A percentile compares a stretch with the other conserved stretches of the same genome.
Evolutionary conservation across 2,113 vertebrate species (phyloP).

Genomic region (Dissostichus mawsoni): DNA sequence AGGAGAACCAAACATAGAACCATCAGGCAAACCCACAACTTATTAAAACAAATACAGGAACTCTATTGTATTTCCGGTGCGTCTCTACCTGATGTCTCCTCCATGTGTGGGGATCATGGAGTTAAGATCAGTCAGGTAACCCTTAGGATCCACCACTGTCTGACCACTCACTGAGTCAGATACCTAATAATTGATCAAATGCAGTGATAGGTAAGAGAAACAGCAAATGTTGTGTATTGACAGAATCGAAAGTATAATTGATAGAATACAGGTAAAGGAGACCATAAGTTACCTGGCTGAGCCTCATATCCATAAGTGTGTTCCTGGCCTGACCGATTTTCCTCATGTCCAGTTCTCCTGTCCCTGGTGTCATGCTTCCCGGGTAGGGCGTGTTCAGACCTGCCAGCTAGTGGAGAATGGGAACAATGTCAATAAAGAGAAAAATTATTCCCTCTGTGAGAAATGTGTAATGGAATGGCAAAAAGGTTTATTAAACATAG

Average conservation of each 20-base stretch:
- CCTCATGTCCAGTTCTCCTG: conserved; percentile 98
- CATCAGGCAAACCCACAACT: neutral
- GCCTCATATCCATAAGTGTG: conserved; percentile 98
- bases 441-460: neutral
- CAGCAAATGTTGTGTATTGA: neutral
- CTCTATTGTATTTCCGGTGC: fast-evolving
- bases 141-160: conserved; percentile 98
- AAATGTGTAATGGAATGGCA: conserved; percentile 3
- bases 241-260: neutral
- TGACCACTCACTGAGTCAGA: conserved; percentile 98
- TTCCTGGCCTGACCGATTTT: conserved; percentile 99
- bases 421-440: conserved; percentile 16
- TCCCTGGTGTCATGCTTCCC: conserved; percentile 95
- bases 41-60: neutral
- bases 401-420: conserved; percentile 74
- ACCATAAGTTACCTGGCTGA: conserved; percentile 90
- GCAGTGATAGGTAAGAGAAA: neutral
- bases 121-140: conserved; percentile 97
- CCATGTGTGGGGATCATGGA: conserved; percentile 99
- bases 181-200: conserved; percentile 82
- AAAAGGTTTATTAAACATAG: conserved; percentile 7
- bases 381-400: conserved; percentile 96
- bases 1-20: conserved; percentile 20
- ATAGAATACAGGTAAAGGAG: neutral
- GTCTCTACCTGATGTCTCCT: conserved; percentile 95